These are phyloP conservation scores for Agelaius phoeniceus DNA, from an alignment of 2,113 vertebrate species.

Conservation along the genomic window DNA sequence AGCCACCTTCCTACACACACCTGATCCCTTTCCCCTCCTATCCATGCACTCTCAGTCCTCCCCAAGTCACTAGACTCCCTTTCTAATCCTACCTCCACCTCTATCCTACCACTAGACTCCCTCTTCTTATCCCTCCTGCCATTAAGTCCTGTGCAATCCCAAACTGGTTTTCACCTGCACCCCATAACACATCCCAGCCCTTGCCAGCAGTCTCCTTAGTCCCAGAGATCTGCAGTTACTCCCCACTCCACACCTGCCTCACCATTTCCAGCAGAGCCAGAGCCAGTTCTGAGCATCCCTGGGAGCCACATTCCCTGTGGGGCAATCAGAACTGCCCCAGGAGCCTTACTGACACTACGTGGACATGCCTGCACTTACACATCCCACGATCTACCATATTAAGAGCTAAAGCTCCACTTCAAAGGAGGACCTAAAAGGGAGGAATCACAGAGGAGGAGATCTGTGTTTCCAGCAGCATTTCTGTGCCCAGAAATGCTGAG, in stretches of 20 bases:
- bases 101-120: background rate
- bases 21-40: background rate
- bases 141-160: background rate
- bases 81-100: background rate
- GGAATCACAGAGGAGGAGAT: background rate
- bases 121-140: background rate
- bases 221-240: background rate
- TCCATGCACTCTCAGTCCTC: background rate
- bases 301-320: background rate
- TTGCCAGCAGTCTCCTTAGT: background rate
- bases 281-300: fast-evolving
- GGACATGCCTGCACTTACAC: background rate
- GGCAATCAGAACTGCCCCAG: background rate
- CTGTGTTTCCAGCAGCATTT: background rate
- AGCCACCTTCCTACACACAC: background rate
- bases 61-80: background rate
- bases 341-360: background rate
- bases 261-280: background rate
- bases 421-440: background rate
- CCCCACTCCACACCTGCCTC: background rate
- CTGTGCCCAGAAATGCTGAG: background rate
- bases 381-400: background rate
- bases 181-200: background rate
- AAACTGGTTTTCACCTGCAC: background rate
- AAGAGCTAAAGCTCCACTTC: background rate